phyloP scores from a whole-genome alignment of 2,113 vertebrate species.

The Oophaga pumilio region DNA sequence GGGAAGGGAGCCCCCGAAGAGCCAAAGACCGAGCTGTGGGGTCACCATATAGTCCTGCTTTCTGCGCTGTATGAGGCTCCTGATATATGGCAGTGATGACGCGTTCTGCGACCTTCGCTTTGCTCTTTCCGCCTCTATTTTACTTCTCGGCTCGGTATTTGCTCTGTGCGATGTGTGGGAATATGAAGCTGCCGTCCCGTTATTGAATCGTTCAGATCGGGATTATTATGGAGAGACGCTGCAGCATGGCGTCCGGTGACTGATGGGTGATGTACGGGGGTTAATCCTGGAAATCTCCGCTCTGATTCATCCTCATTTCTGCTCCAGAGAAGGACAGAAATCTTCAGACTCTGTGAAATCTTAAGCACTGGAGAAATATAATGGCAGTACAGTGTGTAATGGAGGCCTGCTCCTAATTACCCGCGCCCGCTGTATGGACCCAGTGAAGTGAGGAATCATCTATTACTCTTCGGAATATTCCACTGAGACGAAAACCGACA shows the following conservation, averaged over 20 bases:
- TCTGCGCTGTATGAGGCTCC: neutral
- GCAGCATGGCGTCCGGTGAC: neutral
- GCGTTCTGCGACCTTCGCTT: neutral
- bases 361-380: constrained; percentile 10
- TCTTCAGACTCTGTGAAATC: neutral
- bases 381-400: constrained; percentile 15
- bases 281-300: neutral
- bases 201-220: neutral
- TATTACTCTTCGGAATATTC: constrained; percentile 6
- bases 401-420: constrained; percentile 9
- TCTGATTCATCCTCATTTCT: constrained; percentile 22
- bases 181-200: neutral
- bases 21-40: neutral
- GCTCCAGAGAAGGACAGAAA: neutral
- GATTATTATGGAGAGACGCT: neutral
- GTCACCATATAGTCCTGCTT: neutral
- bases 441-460: constrained; percentile 13
- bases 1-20: too few species aligned
- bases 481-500: neutral
- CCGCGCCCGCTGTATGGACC: neutral
- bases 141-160: neutral
- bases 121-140: neutral
- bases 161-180: neutral
- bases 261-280: constrained; percentile 5
- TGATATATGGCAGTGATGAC: neutral